Base-by-base conservation (phyloP, 2,113 vertebrate genomes). In the Eublepharis macularius region DNA sequence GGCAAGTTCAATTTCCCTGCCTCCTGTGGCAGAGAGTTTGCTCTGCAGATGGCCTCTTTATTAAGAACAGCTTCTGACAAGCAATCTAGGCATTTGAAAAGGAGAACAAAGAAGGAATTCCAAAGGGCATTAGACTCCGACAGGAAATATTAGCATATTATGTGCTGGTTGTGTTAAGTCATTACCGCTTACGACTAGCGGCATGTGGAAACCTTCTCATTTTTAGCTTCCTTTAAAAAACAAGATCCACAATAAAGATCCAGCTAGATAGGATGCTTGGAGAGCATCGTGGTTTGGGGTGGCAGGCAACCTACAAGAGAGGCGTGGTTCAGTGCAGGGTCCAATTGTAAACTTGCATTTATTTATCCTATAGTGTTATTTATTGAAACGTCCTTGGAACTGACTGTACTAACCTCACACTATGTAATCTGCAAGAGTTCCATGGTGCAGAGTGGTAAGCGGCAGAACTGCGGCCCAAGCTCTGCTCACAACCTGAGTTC, bases 101-200 rank as follows among this genome's bases (percentile, higher is more conserved):
- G 4, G 0, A 68, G 49, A 82, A 77, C 51, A 65, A 80, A 84
- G 5, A 13, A 21, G 73, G 45, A 57, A 65, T 80, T 82, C 51
- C 51, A 82, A 76, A 70, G 24, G n/a, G 34, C 9, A 60, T 45
- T 34, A 57, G 6, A 24, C 0, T 57, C 29, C 72, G 11, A 13
- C 24, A 83, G 49, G n/a, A 88, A 86, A 90, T 85, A 87, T 78
- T 66, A 83, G 76, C 4, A 4, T 82, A 21, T 73, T 83, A 21
- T 43, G 6, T 73, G 32, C 34, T 57, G 47, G n/a, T n/a, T 54
- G 26, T 69, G 72, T 69, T 76, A 81, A 16, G 41, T 36, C 36
- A 6, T 41, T 73, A 41, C 16, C 32, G 21, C 32, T 19, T 69
- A 14, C 43, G 14, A 19, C 14, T 14, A 60, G 78, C 29, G 9